A percentile compares a stretch with the other conserved stretches of the same genome.
phyloP scores from a whole-genome alignment of 2,113 vertebrate species.

The Axis porcinus region DNA sequence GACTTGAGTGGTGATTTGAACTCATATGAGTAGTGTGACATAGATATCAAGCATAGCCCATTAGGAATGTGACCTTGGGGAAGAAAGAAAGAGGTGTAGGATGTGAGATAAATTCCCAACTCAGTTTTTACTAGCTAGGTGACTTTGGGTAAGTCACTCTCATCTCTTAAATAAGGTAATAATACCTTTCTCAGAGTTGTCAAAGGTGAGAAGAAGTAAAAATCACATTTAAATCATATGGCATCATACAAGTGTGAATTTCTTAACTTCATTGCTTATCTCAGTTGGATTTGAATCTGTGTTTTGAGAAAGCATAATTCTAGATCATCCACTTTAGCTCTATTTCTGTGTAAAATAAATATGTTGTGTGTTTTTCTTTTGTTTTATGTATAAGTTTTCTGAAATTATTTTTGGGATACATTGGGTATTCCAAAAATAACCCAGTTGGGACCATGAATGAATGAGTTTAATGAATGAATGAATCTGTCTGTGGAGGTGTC shows the following conservation, averaged over 20 bases:
- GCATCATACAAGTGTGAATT: background rate
- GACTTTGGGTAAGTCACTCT: background rate
- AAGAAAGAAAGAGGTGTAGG: background rate
- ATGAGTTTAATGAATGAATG: background rate
- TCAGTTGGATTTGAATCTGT: background rate
- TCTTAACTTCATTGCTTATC: background rate
- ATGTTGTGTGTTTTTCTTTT: background rate
- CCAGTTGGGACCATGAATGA: background rate
- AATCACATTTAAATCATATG: background rate
- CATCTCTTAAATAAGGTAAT: background rate
- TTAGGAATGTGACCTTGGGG: background rate
- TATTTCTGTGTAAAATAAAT: background rate
- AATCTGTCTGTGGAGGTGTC: background rate
- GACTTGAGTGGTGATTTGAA: background rate
- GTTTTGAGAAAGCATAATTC: background rate
- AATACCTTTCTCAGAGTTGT: background rate
- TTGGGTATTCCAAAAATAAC: background rate
- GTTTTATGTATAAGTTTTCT: slow-evolving; percentile 15
- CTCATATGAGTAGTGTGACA: background rate
- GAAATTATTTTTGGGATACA: background rate
- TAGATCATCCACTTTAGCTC: background rate
- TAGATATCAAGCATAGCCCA: background rate
- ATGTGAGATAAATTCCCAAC: background rate
- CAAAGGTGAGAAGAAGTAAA: background rate
- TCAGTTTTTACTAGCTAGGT: background rate